phyloP scores from a whole-genome alignment of 1,140 invertebrate genomes.

The Nebria ingens region DNA sequence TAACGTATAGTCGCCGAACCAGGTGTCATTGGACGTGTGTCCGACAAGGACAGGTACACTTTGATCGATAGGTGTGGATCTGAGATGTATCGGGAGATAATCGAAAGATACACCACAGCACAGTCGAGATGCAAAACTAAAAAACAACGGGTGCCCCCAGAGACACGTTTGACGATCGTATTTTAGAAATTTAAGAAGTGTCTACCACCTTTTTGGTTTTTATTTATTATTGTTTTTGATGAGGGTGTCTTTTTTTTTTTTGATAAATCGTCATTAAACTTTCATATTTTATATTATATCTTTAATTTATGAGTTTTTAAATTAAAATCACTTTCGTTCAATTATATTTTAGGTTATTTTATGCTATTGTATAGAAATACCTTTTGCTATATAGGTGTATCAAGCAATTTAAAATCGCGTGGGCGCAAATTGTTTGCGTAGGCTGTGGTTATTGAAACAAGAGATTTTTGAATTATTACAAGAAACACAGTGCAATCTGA shows the following conservation, averaged over 20 bases:
- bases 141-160: slow-evolving; percentile 1
- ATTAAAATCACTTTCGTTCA: too few species aligned
- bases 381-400: too few species aligned
- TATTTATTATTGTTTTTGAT: slow-evolving; percentile 6
- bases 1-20: neutral
- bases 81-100: slow-evolving; percentile 5
- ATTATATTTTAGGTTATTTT: too few species aligned
- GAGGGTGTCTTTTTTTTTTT: too few species aligned
- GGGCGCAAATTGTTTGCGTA: neutral
- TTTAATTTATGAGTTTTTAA: too few species aligned
- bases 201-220: neutral
- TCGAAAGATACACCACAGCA: neutral
- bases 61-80: slow-evolving; percentile 4
- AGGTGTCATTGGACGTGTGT: neutral
- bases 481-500: neutral
- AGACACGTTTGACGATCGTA: neutral
- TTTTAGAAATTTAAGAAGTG: slow-evolving; percentile 7
- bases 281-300: too few species aligned
- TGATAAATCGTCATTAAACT: too few species aligned
- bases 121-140: neutral
- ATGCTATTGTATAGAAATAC: too few species aligned
- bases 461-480: neutral
- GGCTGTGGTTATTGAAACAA: neutral
- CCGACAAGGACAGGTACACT: neutral
- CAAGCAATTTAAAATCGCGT: too few species aligned